Percentiles rank a stretch among this genome's conserved stretches.
These are phyloP conservation scores for Meles meles DNA, from an alignment of 2,113 vertebrate genomes.

Conservation along the genomic window DNA sequence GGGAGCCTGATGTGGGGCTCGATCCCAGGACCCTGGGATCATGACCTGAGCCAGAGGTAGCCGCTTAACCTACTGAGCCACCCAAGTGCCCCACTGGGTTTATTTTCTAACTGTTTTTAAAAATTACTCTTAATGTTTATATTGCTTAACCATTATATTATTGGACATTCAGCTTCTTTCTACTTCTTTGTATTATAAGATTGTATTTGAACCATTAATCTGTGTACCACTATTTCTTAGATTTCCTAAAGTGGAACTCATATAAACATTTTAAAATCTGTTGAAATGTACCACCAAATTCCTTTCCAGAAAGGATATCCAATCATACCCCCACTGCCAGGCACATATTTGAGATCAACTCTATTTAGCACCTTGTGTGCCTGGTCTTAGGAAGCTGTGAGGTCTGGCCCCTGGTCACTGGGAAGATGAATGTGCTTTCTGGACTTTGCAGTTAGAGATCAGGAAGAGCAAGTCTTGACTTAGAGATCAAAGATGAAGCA, in stretches of 20 bases:
- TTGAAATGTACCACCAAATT: background rate
- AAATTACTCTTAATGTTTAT: conserved; percentile 18
- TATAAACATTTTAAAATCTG: conserved; percentile 24
- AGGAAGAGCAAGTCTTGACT: conserved; percentile 4
- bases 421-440: conserved; percentile 18
- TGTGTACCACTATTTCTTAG: conserved; percentile 21
- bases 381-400: background rate
- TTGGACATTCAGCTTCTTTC: background rate
- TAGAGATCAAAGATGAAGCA: background rate
- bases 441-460: conserved; percentile 27
- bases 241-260: conserved; percentile 27
- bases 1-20: no score
- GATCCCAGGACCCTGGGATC: no score
- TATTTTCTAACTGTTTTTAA: conserved; percentile 18
- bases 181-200: background rate
- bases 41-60: no score
- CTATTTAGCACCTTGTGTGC: background rate
- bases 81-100: background rate
- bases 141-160: conserved; percentile 39
- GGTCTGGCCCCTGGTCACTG: background rate
- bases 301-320: conserved; percentile 18
- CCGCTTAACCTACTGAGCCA: no score
- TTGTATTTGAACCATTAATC: conserved; percentile 39
- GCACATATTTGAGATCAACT: background rate
- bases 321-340: background rate